Evolutionary conservation across 2,888 invertebrate genomes (phyloP), one percentile per base, ranked within the genome.

Genomic region (Apoderus coryli): DNA sequence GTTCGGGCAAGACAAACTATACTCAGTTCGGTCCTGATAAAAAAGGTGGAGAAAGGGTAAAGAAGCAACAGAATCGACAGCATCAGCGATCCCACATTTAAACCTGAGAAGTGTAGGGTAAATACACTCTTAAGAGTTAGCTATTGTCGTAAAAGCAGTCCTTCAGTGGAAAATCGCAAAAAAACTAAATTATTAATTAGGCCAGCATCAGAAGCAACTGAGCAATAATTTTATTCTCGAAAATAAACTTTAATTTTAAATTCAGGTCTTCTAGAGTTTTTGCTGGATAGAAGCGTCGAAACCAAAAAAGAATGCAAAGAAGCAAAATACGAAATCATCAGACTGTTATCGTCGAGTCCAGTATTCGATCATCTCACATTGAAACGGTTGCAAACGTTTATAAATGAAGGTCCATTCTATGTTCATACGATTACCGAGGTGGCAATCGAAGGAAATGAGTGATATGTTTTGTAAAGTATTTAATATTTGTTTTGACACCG

Each of bases 361-460:
- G 48, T 59, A 32, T 81, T 80, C 53, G 76, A 76, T 45, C 54
- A 61, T 4, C 64, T 61, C 29, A 72, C 65, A 10, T 58, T 65
- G 34, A 53, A 65, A n/a, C 72, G 67, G 48, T 57, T 89, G 11
- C 66, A 67, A 39, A 64, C 65, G 10, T 86, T 74, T 56, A 69
- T 77, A 6, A 69, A 71, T 24, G 74, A 86, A 50, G 90, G 90
- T 1, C 76, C 85, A 3, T 80, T 76, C 50, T 77, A 69, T 56
- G 62, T 78, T n/a, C 69, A 74, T 42, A 60, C 64, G n/a, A 58
- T 66, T 33, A 63, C 75, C 27, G 76, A 81, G 55, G 72, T 90
- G 27, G 82, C 81, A 3, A 65, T 78, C 47, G 88, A 86, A 47
- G 72, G 76, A 37, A 57, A 56, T 36, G 47, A 48, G 13, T 59